Evolutionary conservation across 2,888 invertebrate species (phyloP), one percentile per base, ranked within the genome.

Genomic region (Pseudeuparius sepicola): DNA sequence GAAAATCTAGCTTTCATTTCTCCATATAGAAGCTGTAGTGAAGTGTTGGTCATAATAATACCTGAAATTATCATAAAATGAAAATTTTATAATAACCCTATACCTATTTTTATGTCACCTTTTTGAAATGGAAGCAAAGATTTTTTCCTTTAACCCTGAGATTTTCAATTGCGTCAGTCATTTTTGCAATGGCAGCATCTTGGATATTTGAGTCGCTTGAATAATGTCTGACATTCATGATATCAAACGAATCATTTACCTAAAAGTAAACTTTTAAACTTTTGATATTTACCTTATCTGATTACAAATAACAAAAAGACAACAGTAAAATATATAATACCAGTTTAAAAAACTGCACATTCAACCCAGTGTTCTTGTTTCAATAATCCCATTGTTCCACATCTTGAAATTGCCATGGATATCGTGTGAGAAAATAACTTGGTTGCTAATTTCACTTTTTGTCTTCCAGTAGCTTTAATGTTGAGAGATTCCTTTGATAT

Each of bases 371-470:
- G n/a, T n/a, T n/a, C n/a, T n/a, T n/a, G n/a, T n/a, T n/a, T n/a
- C n/a, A n/a, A n/a, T n/a, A n/a, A n/a, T 4, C 35, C 30, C 2
- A 24, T 17, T 17, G n/a, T 3, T 13, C 39, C 37, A 24, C 26
- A 37, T 9, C 20, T 29, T 32, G 31, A 27, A 12, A 42, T 32
- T 10, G 37, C 37, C 33, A 36, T 40, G 30, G 45, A 15, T 7
- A 36, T 20, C 10, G 42, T 29, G 38, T 43, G 39, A 7, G 40
- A 43, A 14, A 45, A 36, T n/a, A 43, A 7, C 31, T 45, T 39
- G 6, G 29, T 36, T 10, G 41, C 42, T 7, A 31, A 42, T 11
- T 35, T 35, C 11, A 44, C 40, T 27, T 34, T 31, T 35, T 39
- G 39, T 25, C 37, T n/a, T 29, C 20, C 20, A 7, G 39, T 14